phyloP scores from a whole-genome alignment of 2,797 vertebrate genomes.

The Muscicapa striata region DNA sequence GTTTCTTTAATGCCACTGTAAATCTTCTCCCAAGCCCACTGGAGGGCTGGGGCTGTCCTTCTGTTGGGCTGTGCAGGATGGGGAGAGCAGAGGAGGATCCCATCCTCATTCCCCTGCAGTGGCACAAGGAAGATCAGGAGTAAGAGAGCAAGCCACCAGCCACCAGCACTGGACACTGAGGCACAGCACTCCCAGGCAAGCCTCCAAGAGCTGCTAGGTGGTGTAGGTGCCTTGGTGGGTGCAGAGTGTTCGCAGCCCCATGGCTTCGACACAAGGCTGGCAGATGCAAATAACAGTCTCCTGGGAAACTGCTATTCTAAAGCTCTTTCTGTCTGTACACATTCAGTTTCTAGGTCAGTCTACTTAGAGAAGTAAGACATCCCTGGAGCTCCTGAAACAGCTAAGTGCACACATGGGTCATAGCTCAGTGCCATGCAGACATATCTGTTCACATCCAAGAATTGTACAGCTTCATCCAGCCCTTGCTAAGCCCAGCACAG shows the following conservation, averaged over 20 bases:
- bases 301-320: background rate
- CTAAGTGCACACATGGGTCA: rapidly evolving
- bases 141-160: background rate
- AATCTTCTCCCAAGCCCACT: background rate
- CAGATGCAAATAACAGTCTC: background rate
- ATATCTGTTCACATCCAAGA: background rate
- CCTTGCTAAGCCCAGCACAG: background rate
- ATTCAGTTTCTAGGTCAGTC: background rate
- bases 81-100: background rate
- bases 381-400: background rate
- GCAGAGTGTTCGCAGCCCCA: rapidly evolving
- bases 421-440: background rate
- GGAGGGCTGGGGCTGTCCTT: background rate
- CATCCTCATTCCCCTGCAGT: rapidly evolving
- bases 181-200: background rate
- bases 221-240: rapidly evolving
- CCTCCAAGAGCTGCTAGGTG: rapidly evolving
- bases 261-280: rapidly evolving
- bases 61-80: background rate
- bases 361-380: background rate
- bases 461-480: background rate
- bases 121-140: background rate
- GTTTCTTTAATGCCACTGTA: background rate
- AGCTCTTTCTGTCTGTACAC: background rate
- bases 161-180: rapidly evolving